Conservation (phyloP, 2,797 vertebrate species). For the Cynopterus sphinx region DNA sequence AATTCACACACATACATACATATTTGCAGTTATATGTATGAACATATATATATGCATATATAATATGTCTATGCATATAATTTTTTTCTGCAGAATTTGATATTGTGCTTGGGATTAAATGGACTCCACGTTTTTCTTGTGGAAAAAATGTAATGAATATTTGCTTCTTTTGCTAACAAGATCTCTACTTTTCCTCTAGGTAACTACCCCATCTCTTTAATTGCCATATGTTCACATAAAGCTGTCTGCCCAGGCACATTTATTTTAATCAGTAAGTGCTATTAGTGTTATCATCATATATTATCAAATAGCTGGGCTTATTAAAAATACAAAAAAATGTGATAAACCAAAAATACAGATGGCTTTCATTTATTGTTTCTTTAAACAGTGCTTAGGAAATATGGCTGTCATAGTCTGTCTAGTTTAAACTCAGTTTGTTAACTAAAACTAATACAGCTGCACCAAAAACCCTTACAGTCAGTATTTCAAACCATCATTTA, state of each 20-base stretch:
- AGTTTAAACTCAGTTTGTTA: neutral
- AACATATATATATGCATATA: neutral
- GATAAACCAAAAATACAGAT: neutral
- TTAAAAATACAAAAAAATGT: conserved; percentile 23
- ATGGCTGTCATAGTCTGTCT: neutral
- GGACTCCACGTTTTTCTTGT: neutral
- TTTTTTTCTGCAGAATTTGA: neutral
- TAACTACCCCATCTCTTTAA: neutral
- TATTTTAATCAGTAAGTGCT: neutral
- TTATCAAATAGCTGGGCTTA: neutral
- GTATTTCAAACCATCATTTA: neutral
- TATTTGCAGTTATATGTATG: neutral
- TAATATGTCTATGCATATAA: neutral
- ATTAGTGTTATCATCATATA: neutral
- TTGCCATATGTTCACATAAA: neutral
- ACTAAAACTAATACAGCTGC: neutral
- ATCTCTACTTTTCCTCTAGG: neutral
- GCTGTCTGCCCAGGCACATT: neutral
- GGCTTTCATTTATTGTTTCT: neutral
- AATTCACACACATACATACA: neutral
- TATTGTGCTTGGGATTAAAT: neutral
- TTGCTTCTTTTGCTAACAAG: neutral
- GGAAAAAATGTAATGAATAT: neutral
- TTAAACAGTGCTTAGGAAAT: neutral
- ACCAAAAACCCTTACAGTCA: neutral